phyloP scores from a whole-genome alignment of 2,113 vertebrate species.

The Ceuthmochares aereus region DNA sequence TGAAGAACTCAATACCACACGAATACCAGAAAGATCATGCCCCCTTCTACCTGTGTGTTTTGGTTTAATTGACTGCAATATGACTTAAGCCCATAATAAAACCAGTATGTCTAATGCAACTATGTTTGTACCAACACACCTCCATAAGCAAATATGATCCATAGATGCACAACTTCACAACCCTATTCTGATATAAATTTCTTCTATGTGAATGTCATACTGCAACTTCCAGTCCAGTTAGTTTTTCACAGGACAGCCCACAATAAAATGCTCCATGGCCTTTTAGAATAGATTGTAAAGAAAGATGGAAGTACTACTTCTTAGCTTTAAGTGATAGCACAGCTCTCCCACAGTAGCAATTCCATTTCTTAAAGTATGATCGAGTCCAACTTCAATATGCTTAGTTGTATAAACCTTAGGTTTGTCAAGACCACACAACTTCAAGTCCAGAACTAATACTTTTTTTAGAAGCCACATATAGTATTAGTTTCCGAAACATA shows the following conservation, averaged over 20 bases:
- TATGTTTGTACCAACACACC: background rate
- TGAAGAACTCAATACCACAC: background rate
- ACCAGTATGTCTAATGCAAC: background rate
- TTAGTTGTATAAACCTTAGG: background rate
- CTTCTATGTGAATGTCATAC: background rate
- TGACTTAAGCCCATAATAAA: background rate
- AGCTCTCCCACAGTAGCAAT: background rate
- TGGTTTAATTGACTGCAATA: background rate
- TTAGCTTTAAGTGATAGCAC: background rate
- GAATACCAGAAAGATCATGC: background rate
- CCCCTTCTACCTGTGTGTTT: background rate
- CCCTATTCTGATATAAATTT: fast-evolving
- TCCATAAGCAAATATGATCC: background rate
- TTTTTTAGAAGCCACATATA: background rate
- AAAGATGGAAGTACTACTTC: background rate
- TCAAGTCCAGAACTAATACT: background rate
- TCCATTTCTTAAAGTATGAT: background rate
- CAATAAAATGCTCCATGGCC: background rate
- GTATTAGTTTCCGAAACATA: background rate
- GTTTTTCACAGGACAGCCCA: background rate
- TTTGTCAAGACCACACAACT: background rate
- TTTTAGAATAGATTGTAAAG: background rate
- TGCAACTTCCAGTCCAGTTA: background rate
- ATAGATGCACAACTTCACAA: background rate
- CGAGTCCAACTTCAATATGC: background rate